These are phyloP conservation scores for Ditula angustiorana DNA, from an alignment of 2,888 invertebrate species.

Conservation along the genomic window DNA sequence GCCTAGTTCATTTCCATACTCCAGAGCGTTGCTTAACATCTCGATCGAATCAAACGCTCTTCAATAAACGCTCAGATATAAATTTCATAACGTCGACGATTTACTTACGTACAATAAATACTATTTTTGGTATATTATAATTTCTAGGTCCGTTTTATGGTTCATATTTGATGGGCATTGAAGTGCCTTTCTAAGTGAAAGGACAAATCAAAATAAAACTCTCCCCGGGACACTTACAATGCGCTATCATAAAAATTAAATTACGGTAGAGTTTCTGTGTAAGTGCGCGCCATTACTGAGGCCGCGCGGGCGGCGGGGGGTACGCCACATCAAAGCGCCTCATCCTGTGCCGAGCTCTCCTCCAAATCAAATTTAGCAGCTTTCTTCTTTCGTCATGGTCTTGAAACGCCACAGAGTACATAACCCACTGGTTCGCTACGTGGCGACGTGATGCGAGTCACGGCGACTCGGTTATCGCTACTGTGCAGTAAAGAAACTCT, in stretches of 20 bases:
- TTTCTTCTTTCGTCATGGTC: conserved; percentile 74
- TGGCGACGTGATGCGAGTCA: conserved; percentile 33
- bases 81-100: not conserved
- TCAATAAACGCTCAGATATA: conserved; percentile 12
- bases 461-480: not conserved
- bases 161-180: conserved; percentile 40
- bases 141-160: conserved; percentile 20
- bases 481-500: not conserved
- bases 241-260: conserved; percentile 84
- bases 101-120: not conserved
- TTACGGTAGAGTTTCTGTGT: conserved; percentile 80
- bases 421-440: conserved; percentile 49
- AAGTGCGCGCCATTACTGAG: conserved; percentile 80
- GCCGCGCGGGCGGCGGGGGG: conserved; percentile 54
- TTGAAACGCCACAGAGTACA: conserved; percentile 58
- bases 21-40: conserved; percentile 18
- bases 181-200: conserved; percentile 56
- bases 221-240: conserved; percentile 76
- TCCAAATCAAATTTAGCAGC: conserved; percentile 81
- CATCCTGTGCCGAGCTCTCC: conserved; percentile 67
- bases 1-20: conserved; percentile 74
- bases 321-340: conserved; percentile 79
- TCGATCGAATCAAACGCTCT: conserved; percentile 27
- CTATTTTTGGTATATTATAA: conserved; percentile 26
- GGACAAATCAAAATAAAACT: conserved; percentile 70